Conservation (phyloP, 2,888 invertebrate genomes). For the Chorisops tibialis region DNA sequence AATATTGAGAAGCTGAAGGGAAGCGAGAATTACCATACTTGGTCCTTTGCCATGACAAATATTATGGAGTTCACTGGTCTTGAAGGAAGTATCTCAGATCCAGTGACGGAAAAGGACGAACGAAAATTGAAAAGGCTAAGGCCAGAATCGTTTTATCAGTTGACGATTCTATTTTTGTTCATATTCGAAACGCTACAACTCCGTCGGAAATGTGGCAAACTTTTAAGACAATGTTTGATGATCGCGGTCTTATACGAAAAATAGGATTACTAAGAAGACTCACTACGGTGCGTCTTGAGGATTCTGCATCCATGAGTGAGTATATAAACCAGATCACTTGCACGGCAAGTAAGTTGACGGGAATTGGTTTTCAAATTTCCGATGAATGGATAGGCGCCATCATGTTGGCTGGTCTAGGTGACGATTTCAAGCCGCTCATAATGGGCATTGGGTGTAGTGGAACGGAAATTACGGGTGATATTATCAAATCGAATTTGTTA, state of each 20-base stretch:
- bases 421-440: constrained; percentile 40
- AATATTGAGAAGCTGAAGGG: constrained; percentile 22
- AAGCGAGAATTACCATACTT: no score
- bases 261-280: constrained; percentile 39
- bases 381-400: constrained; percentile 40
- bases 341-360: constrained; percentile 39
- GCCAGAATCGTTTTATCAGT: constrained; percentile 28
- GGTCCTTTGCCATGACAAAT: no score
- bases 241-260: constrained; percentile 39
- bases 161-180: constrained; percentile 37
- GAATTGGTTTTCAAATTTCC: constrained; percentile 34
- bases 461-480: no score
- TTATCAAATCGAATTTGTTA: constrained; percentile 37
- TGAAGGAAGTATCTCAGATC: no score
- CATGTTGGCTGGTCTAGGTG: constrained; percentile 40
- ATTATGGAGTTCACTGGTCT: background rate
- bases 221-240: constrained; percentile 37
- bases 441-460: constrained; percentile 35
- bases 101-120: no score
- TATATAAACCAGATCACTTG: constrained; percentile 39
- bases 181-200: constrained; percentile 36
- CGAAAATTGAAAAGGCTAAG: constrained; percentile 14
- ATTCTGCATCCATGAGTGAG: no score
- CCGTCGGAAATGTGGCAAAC: constrained; percentile 38
- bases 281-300: no score